These are phyloP conservation scores for Eledona agricola DNA, from an alignment of 2,888 invertebrate genomes.

Conservation along the genomic window DNA sequence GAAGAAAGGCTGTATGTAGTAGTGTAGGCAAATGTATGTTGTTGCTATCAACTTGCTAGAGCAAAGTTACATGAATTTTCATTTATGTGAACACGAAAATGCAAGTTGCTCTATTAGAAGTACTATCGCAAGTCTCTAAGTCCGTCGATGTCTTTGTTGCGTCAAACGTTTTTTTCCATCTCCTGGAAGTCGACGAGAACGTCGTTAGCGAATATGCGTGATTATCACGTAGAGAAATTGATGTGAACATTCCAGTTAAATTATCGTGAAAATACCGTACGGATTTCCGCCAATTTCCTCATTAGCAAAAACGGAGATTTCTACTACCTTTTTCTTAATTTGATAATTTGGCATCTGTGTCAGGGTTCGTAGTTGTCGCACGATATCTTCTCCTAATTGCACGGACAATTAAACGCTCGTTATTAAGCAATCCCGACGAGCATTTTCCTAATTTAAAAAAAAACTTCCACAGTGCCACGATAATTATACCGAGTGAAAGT, in stretches of 20 bases:
- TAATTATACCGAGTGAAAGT: conserved; percentile 26
- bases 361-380: too few relatives aligned
- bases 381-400: too few relatives aligned
- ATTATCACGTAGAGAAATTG: conserved; percentile 19
- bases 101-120: too few relatives aligned
- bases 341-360: too few relatives aligned
- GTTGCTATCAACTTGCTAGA: too few relatives aligned
- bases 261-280: conserved; percentile 17
- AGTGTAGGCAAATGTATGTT: too few relatives aligned
- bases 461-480: conserved; percentile 12
- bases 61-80: too few relatives aligned
- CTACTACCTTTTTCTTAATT: too few relatives aligned
- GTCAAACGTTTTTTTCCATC: background rate
- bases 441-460: conserved; percentile 9
- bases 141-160: background rate
- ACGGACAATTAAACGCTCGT: conserved; percentile 18
- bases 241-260: conserved; percentile 30
- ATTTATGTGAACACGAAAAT: too few relatives aligned
- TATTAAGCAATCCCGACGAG: conserved; percentile 10
- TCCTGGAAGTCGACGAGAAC: conserved; percentile 19
- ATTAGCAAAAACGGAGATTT: conserved; percentile 29
- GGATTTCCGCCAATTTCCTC: conserved; percentile 26
- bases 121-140: too few relatives aligned
- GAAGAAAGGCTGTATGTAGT: too few relatives aligned
- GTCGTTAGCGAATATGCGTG: conserved; percentile 27